Evolutionary conservation across 2,113 vertebrate species (phyloP).

Genomic region (Entelurus aequoreus): DNA sequence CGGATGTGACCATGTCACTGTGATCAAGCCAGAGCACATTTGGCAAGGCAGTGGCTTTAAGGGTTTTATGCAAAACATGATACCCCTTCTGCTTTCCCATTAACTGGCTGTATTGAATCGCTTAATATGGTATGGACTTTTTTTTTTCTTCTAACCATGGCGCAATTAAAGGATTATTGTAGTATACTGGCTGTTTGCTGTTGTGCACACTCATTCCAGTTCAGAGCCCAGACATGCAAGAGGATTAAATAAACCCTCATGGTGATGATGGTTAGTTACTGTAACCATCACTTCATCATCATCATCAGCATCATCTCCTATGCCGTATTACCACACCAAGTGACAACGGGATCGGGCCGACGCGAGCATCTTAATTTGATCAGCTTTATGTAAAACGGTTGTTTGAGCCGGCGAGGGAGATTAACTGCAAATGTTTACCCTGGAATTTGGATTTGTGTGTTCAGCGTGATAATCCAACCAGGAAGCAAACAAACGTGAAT

Average conservation of each 20-base stretch:
- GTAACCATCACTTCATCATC: constrained; percentile 38
- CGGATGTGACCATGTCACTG: constrained; percentile 54
- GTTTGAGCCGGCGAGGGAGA: constrained; percentile 38
- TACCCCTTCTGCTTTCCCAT: constrained; percentile 66
- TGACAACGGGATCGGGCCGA: constrained; percentile 56
- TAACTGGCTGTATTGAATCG: constrained; percentile 67
- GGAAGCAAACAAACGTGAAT: constrained; percentile 57
- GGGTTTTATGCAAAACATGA: constrained; percentile 76
- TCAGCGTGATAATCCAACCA: constrained; percentile 70
- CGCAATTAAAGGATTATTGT: constrained; percentile 77
- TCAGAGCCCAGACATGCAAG: constrained; percentile 44
- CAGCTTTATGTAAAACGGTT: constrained; percentile 71
- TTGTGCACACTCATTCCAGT: constrained; percentile 52
- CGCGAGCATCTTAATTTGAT: constrained; percentile 74
- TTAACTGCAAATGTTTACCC: constrained; percentile 76
- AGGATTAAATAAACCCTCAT: constrained; percentile 12
- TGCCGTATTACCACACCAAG: constrained; percentile 48
- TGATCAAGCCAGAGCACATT: constrained; percentile 57
- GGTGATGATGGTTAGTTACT: constrained; percentile 29
- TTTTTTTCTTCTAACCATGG: constrained; percentile 54
- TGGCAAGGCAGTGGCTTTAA: constrained; percentile 62
- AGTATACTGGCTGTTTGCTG: constrained; percentile 68
- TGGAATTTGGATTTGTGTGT: constrained; percentile 71
- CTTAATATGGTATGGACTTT: constrained; percentile 68
- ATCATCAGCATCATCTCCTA: constrained; percentile 8